phyloP scores from a whole-genome alignment of 2,797 vertebrate species.

The Momotus momota region DNA sequence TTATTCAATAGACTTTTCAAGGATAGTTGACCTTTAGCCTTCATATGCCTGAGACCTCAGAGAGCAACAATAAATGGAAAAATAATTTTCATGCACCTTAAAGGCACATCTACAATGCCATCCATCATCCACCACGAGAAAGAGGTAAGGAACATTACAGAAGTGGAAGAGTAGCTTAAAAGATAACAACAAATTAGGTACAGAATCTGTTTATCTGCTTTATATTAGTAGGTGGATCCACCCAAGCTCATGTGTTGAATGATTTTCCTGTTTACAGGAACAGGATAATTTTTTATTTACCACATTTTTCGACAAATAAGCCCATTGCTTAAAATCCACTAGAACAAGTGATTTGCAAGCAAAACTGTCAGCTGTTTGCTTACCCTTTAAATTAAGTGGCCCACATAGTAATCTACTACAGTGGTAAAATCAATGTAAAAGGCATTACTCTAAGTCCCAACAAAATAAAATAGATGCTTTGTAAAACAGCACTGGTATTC shows the following conservation, averaged over 20 bases:
- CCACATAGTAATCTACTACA: conserved; percentile 55
- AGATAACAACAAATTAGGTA: not conserved
- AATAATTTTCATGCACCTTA: conserved; percentile 71
- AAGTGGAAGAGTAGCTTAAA: not conserved
- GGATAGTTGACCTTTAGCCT: conserved; percentile 76
- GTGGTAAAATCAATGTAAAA: conserved; percentile 71
- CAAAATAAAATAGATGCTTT: conserved; percentile 23
- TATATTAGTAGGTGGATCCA: not conserved
- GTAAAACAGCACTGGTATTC: not conserved
- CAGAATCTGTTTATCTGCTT: not conserved
- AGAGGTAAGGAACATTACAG: not conserved
- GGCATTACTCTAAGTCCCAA: conserved; percentile 53
- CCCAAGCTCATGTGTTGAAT: not conserved
- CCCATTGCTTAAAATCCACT: conserved; percentile 70
- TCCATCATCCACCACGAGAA: conserved; percentile 78
- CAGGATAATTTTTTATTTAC: not conserved
- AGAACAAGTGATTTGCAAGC: conserved; percentile 76
- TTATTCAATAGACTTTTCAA: not conserved
- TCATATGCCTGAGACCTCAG: conserved; percentile 74
- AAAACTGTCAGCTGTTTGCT: conserved; percentile 80
- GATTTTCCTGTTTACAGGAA: not conserved
- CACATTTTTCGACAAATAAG: conserved; percentile 37
- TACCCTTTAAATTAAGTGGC: conserved; percentile 68
- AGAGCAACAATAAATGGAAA: conserved; percentile 75
- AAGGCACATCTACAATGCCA: conserved; percentile 44